phyloP scores from a whole-genome alignment of 2,797 vertebrate genomes.

The Fistularia commersonii region DNA sequence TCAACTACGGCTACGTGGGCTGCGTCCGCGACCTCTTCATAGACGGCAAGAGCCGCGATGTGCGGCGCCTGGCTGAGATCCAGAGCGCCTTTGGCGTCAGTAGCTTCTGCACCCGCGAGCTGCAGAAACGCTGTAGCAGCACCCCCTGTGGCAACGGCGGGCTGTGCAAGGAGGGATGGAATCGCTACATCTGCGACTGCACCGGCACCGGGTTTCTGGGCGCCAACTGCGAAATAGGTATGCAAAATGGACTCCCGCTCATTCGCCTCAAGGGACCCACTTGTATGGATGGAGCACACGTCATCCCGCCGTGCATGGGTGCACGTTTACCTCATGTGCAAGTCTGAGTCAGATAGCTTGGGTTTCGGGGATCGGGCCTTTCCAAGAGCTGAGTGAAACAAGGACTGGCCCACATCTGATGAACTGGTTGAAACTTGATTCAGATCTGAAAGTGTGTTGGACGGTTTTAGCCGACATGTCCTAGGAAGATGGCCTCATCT shows the following conservation, averaged over 20 bases:
- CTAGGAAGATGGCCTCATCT: no score
- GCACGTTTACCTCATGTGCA: no score
- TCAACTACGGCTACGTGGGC: conserved; percentile 90
- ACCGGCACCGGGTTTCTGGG: conserved; percentile 88
- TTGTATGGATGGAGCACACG: no score
- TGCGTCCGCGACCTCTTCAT: conserved; percentile 93
- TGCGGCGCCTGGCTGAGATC: conserved; percentile 83
- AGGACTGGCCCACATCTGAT: no score
- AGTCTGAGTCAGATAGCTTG: no score
- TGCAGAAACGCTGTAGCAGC: conserved; percentile 83
- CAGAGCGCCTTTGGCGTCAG: conserved; percentile 80
- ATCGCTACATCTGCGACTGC: conserved; percentile 92
- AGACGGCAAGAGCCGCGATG: conserved; percentile 88
- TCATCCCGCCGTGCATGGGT: no score
- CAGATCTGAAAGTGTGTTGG: no score
- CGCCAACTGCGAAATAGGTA: conserved; percentile 86
- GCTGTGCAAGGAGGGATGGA: conserved; percentile 91
- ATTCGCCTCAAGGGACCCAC: no score
- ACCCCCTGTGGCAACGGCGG: conserved; percentile 84
- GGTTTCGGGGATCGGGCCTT: no score
- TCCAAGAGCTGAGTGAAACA: no score
- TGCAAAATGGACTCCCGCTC: background rate
- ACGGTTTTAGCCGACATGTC: no score
- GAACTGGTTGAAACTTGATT: no score
- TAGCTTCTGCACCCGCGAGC: conserved; percentile 87